Evolutionary conservation across 1,140 invertebrate species (phyloP).

Genomic region (Sarcophaga bullata): DNA sequence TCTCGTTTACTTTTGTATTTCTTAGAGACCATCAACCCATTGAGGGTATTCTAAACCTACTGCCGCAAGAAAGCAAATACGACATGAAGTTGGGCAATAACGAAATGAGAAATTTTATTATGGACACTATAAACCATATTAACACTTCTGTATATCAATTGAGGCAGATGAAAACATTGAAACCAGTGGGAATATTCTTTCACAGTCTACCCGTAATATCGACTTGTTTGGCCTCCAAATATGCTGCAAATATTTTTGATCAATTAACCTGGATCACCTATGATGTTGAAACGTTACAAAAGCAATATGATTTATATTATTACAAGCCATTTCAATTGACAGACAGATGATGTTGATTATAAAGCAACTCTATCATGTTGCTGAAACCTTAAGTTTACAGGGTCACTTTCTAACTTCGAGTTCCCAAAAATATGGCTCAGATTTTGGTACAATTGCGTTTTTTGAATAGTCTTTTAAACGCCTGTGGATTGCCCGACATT

Average conservation of each 20-base stretch:
- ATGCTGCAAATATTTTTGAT: conserved; percentile 51
- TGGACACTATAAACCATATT: conserved; percentile 49
- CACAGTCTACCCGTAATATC: conserved; percentile 58
- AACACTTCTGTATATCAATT: conserved; percentile 48
- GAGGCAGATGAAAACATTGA: conserved; percentile 46
- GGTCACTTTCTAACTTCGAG: conserved; percentile 52
- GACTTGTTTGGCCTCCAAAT: conserved; percentile 51
- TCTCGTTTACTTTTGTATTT: no score
- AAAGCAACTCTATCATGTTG: conserved; percentile 41
- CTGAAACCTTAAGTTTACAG: conserved; percentile 49
- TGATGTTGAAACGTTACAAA: conserved; percentile 52
- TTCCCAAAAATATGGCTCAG: conserved; percentile 45
- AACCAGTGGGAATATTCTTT: conserved; percentile 55
- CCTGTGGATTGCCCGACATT: conserved; percentile 48
- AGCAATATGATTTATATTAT: conserved; percentile 55
- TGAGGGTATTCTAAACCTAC: conserved; percentile 53
- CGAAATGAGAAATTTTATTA: conserved; percentile 46
- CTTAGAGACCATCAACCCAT: conserved; percentile 47
- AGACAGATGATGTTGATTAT: conserved; percentile 43
- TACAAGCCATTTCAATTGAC: conserved; percentile 48
- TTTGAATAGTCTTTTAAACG: conserved; percentile 54
- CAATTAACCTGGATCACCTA: conserved; percentile 57
- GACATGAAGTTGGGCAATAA: conserved; percentile 57
- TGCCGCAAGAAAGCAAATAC: conserved; percentile 54
- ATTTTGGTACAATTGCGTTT: conserved; percentile 48